phyloP scores from a whole-genome alignment of 92 coral and sea anemone species.

The Metridium senile region DNA sequence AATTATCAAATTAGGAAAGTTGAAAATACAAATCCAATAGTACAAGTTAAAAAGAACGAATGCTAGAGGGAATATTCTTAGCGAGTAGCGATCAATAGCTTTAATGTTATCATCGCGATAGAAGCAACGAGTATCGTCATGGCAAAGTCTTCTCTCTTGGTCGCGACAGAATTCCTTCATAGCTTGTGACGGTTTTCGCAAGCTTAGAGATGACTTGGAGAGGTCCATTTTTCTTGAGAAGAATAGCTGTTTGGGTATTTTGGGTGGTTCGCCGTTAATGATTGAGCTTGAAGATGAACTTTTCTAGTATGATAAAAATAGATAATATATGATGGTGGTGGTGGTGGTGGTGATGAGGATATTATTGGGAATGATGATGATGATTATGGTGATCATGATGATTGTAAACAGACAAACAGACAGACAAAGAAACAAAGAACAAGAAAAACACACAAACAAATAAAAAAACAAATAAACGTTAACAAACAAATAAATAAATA shows the following conservation, averaged over 20 bases:
- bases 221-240: not conserved
- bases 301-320: not conserved
- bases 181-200: not conserved
- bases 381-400: not conserved
- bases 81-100: constrained; percentile 43
- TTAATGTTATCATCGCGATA: constrained; percentile 45
- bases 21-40: constrained; percentile 47
- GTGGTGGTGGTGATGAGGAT: not conserved
- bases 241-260: not conserved
- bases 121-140: constrained; percentile 3
- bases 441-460: not conserved
- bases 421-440: not conserved
- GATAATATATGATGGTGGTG: not conserved
- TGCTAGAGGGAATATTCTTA: constrained; percentile 41
- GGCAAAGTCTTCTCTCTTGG: not conserved
- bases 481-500: too few relatives aligned
- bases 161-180: not conserved
- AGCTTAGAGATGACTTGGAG: not conserved
- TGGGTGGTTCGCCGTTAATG: not conserved
- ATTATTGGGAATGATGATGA: not conserved
- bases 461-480: not conserved
- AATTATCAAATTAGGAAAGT: constrained; percentile 12
- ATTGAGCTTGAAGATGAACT: not conserved
- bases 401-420: not conserved
- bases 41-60: constrained; percentile 34